A percentile compares a stretch with the other conserved stretches of the same genome.
Evolutionary conservation across 1,140 invertebrate species (phyloP).

Genomic region (Olivierus martensii): DNA sequence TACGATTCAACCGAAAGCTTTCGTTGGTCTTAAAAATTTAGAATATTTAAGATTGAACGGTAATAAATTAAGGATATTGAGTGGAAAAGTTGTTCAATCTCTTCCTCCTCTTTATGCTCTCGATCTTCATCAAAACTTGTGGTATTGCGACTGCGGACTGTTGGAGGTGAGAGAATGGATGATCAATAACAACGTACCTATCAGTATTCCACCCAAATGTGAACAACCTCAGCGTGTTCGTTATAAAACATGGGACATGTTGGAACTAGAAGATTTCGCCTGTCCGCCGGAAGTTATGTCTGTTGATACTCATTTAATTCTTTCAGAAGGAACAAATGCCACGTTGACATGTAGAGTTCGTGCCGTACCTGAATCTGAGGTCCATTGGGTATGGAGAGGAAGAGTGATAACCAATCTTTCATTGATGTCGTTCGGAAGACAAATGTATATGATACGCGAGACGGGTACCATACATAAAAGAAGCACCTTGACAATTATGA

Average conservation of each 20-base stretch:
- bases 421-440: slow-evolving; percentile 36
- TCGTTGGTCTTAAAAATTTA: slow-evolving; percentile 57
- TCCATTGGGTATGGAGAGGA: slow-evolving; percentile 80
- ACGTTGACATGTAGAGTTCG: slow-evolving; percentile 64
- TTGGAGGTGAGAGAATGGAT: slow-evolving; percentile 62
- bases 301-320: slow-evolving; percentile 33
- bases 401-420: slow-evolving; percentile 57
- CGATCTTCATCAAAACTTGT: slow-evolving; percentile 67
- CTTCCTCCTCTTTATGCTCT: slow-evolving; percentile 16
- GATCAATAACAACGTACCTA: slow-evolving; percentile 50
- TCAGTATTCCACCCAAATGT: slow-evolving; percentile 51
- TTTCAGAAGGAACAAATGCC: slow-evolving; percentile 31
- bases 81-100: slow-evolving; percentile 20
- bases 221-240: slow-evolving; percentile 47
- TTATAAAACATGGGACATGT: slow-evolving; percentile 47
- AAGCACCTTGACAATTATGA: slow-evolving; percentile 65
- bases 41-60: slow-evolving; percentile 65
- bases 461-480: slow-evolving; percentile 51
- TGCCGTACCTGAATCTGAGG: slow-evolving; percentile 57
- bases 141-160: slow-evolving; percentile 73
- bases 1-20: slow-evolving; percentile 42
- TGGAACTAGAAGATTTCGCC: slow-evolving; percentile 58
- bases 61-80: slow-evolving; percentile 52
- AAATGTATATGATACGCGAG: slow-evolving; percentile 64
- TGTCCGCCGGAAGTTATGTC: slow-evolving; percentile 60